A percentile compares a stretch with the other conserved stretches of the same genome.
Conservation (phyloP, 2,888 invertebrate species). For the Nowickia ferox region DNA sequence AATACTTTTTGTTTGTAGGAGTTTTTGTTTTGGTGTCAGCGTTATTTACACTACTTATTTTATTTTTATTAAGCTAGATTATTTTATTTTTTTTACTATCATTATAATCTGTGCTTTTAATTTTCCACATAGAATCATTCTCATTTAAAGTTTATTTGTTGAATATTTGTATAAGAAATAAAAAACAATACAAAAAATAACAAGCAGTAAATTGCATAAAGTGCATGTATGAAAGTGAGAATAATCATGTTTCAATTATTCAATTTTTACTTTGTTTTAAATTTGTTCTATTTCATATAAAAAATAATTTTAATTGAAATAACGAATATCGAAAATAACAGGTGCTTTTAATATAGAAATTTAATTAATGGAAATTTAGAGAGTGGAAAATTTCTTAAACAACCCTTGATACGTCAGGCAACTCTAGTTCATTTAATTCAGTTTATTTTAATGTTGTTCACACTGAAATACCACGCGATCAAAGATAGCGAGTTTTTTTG, state of each 20-base stretch:
- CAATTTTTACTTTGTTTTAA: constrained; percentile 1
- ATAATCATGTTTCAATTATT: constrained; percentile 40
- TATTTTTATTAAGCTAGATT: constrained; percentile 51
- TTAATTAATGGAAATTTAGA: too few species aligned
- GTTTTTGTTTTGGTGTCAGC: constrained; percentile 58
- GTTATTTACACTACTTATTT: constrained; percentile 65
- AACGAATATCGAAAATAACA: too few species aligned
- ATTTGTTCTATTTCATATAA: constrained; percentile 28
- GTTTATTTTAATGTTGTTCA: too few species aligned
- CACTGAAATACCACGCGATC: too few species aligned
- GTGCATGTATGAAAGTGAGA: constrained; percentile 43
- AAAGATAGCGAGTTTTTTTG: too few species aligned
- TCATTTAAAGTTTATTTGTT: constrained; percentile 44
- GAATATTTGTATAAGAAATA: constrained; percentile 17
- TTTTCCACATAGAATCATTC: constrained; percentile 39
- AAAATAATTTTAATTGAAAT: constrained; percentile 46
- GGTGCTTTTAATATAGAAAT: too few species aligned
- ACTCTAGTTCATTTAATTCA: too few species aligned
- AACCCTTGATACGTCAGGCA: too few species aligned
- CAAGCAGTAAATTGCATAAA: constrained; percentile 12
- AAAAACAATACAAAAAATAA: constrained; percentile 9
- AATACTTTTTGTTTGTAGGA: constrained; percentile 2
- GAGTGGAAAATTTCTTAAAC: too few species aligned
- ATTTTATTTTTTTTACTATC: constrained; percentile 44
- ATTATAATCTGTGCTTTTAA: constrained; percentile 52